Percentiles rank a stretch among this genome's conserved stretches.
phyloP scores from a whole-genome alignment of 2,113 vertebrate genomes.

The Aspidoscelis tigris region DNA sequence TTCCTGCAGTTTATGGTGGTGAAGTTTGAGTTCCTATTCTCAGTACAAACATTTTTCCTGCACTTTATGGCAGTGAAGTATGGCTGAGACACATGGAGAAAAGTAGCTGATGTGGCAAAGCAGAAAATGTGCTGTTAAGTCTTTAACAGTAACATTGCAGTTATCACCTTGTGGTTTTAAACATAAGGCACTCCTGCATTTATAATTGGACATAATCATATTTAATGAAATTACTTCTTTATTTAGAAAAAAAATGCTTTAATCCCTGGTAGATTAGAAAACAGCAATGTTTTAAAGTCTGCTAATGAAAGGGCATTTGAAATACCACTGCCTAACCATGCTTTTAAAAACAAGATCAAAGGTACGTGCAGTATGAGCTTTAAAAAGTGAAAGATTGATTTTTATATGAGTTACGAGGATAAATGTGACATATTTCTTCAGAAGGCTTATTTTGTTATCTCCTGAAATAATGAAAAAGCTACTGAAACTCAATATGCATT shows the following conservation, averaged over 20 bases:
- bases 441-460: constrained; percentile 53
- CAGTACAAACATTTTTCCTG: neutral
- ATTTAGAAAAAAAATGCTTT: neutral
- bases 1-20: too few relatives aligned
- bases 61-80: too few relatives aligned
- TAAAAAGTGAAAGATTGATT: constrained; percentile 35
- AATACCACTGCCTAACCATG: neutral
- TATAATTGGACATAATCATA: neutral
- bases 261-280: neutral
- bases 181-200: neutral
- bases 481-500: constrained; percentile 68
- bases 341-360: constrained; percentile 27
- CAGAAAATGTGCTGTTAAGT: neutral
- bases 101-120: neutral
- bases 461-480: constrained; percentile 58
- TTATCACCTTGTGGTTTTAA: neutral
- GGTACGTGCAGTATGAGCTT: constrained; percentile 10
- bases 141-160: neutral
- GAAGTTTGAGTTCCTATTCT: neutral
- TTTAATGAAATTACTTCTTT: neutral
- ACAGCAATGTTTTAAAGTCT: constrained; percentile 9
- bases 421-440: constrained; percentile 58
- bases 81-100: neutral
- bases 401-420: constrained; percentile 33
- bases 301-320: constrained; percentile 30